Evolutionary conservation across 2,113 vertebrate genomes (phyloP).

Genomic region (Hoplias malabaricus): DNA sequence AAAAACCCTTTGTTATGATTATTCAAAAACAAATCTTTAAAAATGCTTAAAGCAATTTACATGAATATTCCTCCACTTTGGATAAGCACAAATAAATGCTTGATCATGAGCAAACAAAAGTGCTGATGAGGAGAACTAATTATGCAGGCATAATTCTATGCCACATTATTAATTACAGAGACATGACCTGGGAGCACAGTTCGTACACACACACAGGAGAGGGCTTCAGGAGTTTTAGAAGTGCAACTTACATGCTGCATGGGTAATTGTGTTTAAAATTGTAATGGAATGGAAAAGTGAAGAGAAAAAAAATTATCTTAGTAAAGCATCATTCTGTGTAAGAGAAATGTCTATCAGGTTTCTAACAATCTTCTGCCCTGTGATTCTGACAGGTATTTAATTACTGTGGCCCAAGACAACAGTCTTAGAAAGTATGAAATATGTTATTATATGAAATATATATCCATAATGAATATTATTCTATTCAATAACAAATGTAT

Average conservation of each 20-base stretch:
- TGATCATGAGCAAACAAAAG: constrained; percentile 50
- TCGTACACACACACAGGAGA: constrained; percentile 9
- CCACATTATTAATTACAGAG: constrained; percentile 46
- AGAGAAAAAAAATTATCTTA: not conserved
- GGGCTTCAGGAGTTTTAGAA: not conserved
- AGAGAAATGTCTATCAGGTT: not conserved
- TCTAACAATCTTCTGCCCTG: not conserved
- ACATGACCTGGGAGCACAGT: constrained; percentile 34
- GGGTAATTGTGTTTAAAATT: not conserved
- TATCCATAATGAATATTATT: no score
- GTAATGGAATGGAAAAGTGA: not conserved
- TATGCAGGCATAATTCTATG: constrained; percentile 37
- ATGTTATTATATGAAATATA: no score
- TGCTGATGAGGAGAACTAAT: constrained; percentile 51
- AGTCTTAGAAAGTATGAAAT: no score
- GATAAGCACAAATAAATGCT: constrained; percentile 47
- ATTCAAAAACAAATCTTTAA: constrained; percentile 43
- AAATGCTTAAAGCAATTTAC: constrained; percentile 36
- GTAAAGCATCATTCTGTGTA: not conserved
- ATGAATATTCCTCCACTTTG: constrained; percentile 31
- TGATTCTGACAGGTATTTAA: not conserved
- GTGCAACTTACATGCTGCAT: constrained; percentile 6
- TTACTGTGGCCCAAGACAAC: not conserved
- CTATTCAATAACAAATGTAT: no score
- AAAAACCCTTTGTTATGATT: constrained; percentile 4